Base-by-base conservation (phyloP, 2,113 vertebrate genomes). In the Cairina moschata region DNA sequence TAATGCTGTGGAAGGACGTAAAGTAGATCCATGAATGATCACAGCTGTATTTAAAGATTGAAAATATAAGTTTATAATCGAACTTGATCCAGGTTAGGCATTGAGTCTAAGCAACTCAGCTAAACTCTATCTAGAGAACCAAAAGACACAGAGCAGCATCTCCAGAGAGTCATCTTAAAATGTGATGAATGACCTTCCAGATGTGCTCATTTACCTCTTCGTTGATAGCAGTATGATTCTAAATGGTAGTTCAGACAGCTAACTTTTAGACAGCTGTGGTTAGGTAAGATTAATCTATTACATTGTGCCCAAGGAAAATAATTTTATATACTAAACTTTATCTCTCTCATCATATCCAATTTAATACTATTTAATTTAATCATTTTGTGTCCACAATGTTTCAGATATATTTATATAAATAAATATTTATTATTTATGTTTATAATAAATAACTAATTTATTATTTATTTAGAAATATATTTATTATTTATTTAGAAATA, bases 271-370 rank as follows among this genome's bases (percentile, higher is more conserved):
- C 73, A 92, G 60, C 67, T 94, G 88, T 88, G 80, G 69, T 92
- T 91, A 92, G 76, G 29, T 81, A 91, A 92, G 76, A 96, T 91
- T 80, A 93, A 95, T 94, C 46, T 92, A 29, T 88, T 15, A 56
- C 42, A n/a, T 86, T 25, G 3, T 72, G 48, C 25, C 38, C 65
- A 75, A 65, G 63, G 54, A 88, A 93, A 94, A 77, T 50, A 65
- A 78, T 68, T 91, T 34, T 46, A 78, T 86, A 36, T 13, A 56
- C 8, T 68, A 81, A 78, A 82, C 86, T 83, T 88, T 74, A 68
- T 75, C 29, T 81, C 21, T 88, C 32, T 78, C 32, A 95, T 93
- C 28, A 88, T 83, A 86, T 81, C 38, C 90, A 56, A 60, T 90
- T 77, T 69, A 13, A 42, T 50, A 3, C 50, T 88, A 59, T 63